Evolutionary conservation across 1,140 invertebrate genomes (phyloP), one percentile per base, ranked within the genome.

Genomic region (Nautilus pompilius): DNA sequence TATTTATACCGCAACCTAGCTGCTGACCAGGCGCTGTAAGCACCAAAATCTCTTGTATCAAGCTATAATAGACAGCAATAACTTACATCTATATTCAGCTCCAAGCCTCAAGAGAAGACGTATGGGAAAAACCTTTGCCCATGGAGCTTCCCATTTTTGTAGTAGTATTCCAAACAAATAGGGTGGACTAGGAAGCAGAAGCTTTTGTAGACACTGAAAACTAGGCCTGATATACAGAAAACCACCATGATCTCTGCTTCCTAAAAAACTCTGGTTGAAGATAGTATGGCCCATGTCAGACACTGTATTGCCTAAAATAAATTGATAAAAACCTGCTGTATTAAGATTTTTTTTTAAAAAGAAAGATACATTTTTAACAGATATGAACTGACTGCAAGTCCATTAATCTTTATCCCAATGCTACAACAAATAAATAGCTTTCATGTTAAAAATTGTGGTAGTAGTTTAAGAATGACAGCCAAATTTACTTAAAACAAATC

Each of bases 81-180:
- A 73, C 82, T 82, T 75, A 84, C 84, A 93, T 66, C 91, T 87
- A 83, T 90, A 93, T 80, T 94, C 91, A 2, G 92, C 91, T 5
- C 93, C 93, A 26, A 95, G 80, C 57, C 93, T 86, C 45, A 95
- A 79, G 62, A 93, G 85, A 15, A 93, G 81, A 20, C 91, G 83
- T 10, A 93, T 81, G 17, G 91, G 91, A 76, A 95, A 91, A 29
- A 93, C 86, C 84, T 91, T 91, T 1, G 91, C 91, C 92, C 92
- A 93, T 1, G 91, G 91, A 24, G 89, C 89, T 83, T 93, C 92
- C 88, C 90, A 92, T 85, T 89, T 89, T 74, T 93, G 91, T 46
- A 95, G 87, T 32, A 95, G 85, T 64, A 95, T 86, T 2, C 88
- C 92, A 68, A 95, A 87, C 22, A 95, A 79, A 79, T 88, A 94